phyloP scores from a whole-genome alignment of 2,797 vertebrate genomes.

The Varecia variegata region DNA sequence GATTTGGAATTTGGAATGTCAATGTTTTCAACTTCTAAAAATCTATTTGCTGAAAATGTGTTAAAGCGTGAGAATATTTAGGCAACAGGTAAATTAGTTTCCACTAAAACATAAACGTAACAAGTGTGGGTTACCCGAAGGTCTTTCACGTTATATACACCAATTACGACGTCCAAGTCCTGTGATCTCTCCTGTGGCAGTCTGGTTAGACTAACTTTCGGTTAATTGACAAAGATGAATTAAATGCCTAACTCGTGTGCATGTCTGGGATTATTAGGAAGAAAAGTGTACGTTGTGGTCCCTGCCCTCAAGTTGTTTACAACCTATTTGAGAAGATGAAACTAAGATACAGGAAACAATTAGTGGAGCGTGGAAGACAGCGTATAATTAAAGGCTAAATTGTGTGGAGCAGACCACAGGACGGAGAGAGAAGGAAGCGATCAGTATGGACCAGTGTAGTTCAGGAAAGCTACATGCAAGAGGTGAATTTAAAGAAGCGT shows the following conservation, averaged over 20 bases:
- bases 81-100: not conserved
- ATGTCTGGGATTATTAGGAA: not conserved
- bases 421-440: not conserved
- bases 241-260: not conserved
- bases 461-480: not conserved
- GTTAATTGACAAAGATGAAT: not conserved
- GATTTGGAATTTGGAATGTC: not conserved
- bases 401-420: constrained; percentile 46
- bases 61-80: not conserved
- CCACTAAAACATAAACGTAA: not conserved
- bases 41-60: not conserved
- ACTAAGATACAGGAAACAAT: constrained; percentile 50
- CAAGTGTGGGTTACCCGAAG: not conserved
- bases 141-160: not conserved
- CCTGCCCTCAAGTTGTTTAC: constrained; percentile 46
- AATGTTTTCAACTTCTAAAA: not conserved
- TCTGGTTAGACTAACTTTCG: constrained; percentile 11
- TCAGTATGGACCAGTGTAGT: not conserved
- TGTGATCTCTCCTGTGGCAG: not conserved
- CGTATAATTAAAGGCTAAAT: constrained; percentile 47
- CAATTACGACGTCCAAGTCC: not conserved
- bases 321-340: constrained; percentile 49
- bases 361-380: constrained; percentile 12
- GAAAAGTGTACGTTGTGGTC: not conserved
- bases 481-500: not conserved